Evolutionary conservation across 1,140 invertebrate genomes (phyloP), one percentile per base, ranked within the genome.

Genomic region (Diprion similis): DNA sequence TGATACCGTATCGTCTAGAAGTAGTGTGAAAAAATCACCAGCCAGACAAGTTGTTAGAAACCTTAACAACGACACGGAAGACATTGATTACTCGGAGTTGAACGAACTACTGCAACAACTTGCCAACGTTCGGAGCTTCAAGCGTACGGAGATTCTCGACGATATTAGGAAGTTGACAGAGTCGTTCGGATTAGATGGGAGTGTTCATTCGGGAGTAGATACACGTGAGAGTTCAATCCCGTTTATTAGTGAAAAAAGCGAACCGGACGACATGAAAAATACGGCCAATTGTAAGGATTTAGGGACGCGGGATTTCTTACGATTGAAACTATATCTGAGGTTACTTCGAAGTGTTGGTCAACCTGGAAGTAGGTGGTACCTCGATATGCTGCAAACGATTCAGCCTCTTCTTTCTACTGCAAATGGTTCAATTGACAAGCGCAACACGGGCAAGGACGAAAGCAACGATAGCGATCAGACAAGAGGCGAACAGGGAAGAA

Each of bases 141-240:
- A 59, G n/a, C 51, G 51, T 59, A 59, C 51, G 11, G 51, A 59
- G n/a, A 59, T 59, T 59, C 51, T 59, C 51, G n/a, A 59, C 51
- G 51, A 17, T 59, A 9, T 59, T 17, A 59, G 6, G 9, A 8
- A 59, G 51, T 8, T 59, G 51, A 59, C 51, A 8, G 11, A 59
- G n/a, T 13, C n/a, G 11, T 59, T 59, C 51, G 8, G 51, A 15
- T 59, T 59, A 17, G 51, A 59, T 4, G n/a, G 11, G 6, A 59
- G 11, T 59, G 51, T 59, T 37, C 11, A 59, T 59, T 59, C n/a
- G 6, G 51, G n/a, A 59, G 51, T 4, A 59, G 51, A 59, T 59
- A 8, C 11, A 13, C 11, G 11, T 9, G n/a, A 59, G 51, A 8
- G 6, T 59, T 59, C 9, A 17, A 59, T 37, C 24, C 24, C 24